Conservation (phyloP, 2,797 vertebrate genomes). For the Dromococcyx pavoninus region DNA sequence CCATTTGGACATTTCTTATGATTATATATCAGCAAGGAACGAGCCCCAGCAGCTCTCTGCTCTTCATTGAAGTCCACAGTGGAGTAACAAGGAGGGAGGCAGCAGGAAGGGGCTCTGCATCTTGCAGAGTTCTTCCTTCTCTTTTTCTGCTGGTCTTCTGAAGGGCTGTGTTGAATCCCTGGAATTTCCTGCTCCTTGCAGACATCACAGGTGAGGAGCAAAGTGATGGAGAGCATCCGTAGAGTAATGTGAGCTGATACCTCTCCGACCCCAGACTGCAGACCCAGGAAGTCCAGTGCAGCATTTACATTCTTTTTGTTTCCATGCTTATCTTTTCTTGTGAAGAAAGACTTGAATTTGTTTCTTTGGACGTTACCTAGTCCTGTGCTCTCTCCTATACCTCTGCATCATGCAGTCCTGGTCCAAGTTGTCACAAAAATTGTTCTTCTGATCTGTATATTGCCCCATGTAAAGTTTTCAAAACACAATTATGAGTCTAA, state of each 20-base stretch:
- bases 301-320: neutral
- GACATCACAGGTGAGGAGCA: neutral
- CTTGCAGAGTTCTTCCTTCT: neutral
- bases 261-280: neutral
- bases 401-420: neutral
- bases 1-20: slow-evolving; percentile 54
- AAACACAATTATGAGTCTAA: neutral
- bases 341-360: neutral
- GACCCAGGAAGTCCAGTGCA: neutral
- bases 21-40: slow-evolving; percentile 56
- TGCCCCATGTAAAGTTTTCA: neutral
- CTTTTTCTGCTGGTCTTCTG: neutral
- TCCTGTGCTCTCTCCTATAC: neutral
- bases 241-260: neutral
- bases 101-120: neutral
- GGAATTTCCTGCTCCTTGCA: neutral
- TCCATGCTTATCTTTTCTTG: neutral
- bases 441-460: neutral
- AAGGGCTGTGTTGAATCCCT: neutral
- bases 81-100: neutral
- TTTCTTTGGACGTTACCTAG: neutral
- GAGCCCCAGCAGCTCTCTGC: slow-evolving; percentile 73
- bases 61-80: slow-evolving; percentile 60
- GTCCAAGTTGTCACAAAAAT: neutral
- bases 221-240: neutral